phyloP scores from a whole-genome alignment of 1,140 invertebrate species.

The Mactra quadrangularis region DNA sequence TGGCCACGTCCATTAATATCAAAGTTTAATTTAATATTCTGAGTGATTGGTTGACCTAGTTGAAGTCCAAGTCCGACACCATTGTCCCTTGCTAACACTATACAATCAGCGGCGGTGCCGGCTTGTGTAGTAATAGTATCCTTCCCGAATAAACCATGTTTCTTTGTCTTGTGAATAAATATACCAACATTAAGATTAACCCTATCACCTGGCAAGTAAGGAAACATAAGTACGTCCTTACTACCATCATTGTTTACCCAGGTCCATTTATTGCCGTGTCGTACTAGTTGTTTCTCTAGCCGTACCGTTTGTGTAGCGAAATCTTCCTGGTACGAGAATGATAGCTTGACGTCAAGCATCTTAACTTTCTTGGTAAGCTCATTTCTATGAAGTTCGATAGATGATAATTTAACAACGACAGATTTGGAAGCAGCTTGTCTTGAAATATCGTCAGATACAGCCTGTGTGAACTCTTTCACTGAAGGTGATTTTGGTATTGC shows the following conservation, averaged over 20 bases:
- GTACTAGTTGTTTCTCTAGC: slow-evolving; percentile 66
- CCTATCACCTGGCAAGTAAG: slow-evolving; percentile 68
- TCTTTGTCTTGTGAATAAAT: slow-evolving; percentile 69
- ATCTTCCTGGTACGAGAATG: slow-evolving; percentile 70
- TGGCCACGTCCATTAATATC: slow-evolving; percentile 68
- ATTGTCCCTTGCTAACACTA: slow-evolving; percentile 68
- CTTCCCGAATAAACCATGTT: slow-evolving; percentile 68
- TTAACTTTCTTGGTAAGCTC: slow-evolving; percentile 69
- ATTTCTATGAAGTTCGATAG: slow-evolving; percentile 68
- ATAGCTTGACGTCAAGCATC: slow-evolving; percentile 69
- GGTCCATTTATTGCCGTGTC: slow-evolving; percentile 71
- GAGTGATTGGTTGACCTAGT: slow-evolving; percentile 59
- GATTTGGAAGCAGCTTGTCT: slow-evolving; percentile 65
- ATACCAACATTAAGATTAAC: slow-evolving; percentile 71
- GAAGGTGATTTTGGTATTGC: slow-evolving; percentile 52
- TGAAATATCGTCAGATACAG: slow-evolving; percentile 47
- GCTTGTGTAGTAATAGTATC: slow-evolving; percentile 67
- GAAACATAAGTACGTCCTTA: slow-evolving; percentile 62
- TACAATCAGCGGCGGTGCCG: slow-evolving; percentile 69
- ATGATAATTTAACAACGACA: slow-evolving; percentile 64
- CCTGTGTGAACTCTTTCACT: slow-evolving; percentile 25
- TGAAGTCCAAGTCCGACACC: slow-evolving; percentile 69
- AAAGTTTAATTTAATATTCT: slow-evolving; percentile 70
- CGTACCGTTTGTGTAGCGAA: slow-evolving; percentile 65
- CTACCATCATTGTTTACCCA: slow-evolving; percentile 64